Base-by-base conservation (phyloP, 1,140 invertebrate genomes). In the Vanessa atalanta region DNA sequence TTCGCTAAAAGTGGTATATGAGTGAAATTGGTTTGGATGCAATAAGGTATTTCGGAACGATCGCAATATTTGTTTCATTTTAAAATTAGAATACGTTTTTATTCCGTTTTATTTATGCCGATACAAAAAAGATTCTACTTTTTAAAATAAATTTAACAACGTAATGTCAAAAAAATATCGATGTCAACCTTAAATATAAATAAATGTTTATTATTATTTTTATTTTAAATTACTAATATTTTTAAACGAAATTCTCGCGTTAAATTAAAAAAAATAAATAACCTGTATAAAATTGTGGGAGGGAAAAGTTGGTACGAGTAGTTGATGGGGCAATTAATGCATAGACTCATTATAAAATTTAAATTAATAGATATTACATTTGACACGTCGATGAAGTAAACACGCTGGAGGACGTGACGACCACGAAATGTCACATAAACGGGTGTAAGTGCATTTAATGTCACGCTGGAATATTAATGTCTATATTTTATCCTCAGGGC, bases 401-500 rank as follows among this genome's bases (percentile, higher is more conserved):
- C 65, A 68, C 51, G 64, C 20, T 13, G 8, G 65, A 55, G 51
- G 65, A 60, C 20, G 12, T 26, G 65, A 37, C 47, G 65, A 37
- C 65, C 65, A 55, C 65, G 26, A 43, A 16, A 47, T 67, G 70
- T 72, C 70, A 43, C 26, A 23, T 60, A 48, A 65, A 72, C 51
- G 37, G 48, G 37, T 72, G 63, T 72, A 72, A 57, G 43, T 68
- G 65, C 51, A 68, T 16, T 65, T 65, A 15, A 16, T 72, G 43
- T 72, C 70, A 65, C 11, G n/a, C 14, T 50, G 50, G 31, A 65
- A 65, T 72, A 66, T 55, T 51, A 14, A 72, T 57, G 51, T 11
- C 13, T n/a, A 60, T 72, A 72, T 65, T 48, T 66, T 64, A 66
- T 72, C 26, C 5, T 3, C 47, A 75, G 73, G 73, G 73, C n/a